A percentile compares a stretch with the other conserved stretches of the same genome.
phyloP scores from a whole-genome alignment of 2,113 vertebrate genomes.

The Tupaia chinensis region DNA sequence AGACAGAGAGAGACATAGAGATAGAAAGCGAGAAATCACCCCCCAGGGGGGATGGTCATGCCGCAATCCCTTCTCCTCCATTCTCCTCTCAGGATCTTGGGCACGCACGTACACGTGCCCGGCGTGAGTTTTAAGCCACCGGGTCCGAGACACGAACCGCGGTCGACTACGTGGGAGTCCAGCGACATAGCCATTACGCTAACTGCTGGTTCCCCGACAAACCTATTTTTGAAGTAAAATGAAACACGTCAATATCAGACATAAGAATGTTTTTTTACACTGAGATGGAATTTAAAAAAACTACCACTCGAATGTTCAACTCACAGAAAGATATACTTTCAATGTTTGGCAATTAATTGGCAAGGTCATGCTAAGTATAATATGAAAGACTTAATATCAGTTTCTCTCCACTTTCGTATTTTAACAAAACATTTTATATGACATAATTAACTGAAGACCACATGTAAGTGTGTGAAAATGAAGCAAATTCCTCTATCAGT shows the following conservation, averaged over 20 bases:
- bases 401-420: not conserved
- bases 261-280: not conserved
- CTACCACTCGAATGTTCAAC: not conserved
- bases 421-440: not conserved
- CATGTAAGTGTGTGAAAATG: not conserved
- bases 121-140: too few species aligned
- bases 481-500: constrained; percentile 12
- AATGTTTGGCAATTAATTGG: not conserved
- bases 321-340: not conserved
- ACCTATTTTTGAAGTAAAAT: not conserved
- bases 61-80: too few species aligned
- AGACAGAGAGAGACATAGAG: too few species aligned
- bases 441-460: not conserved
- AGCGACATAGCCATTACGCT: too few species aligned
- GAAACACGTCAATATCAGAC: not conserved
- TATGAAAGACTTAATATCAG: not conserved
- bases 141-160: too few species aligned
- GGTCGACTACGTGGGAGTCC: too few species aligned
- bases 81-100: too few species aligned
- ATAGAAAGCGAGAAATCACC: too few species aligned
- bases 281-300: constrained; percentile 24
- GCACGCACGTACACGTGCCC: too few species aligned
- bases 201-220: not conserved
- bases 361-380: not conserved
- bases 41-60: too few species aligned